These are phyloP conservation scores for Drosophila subsilvestris DNA, from an alignment of 2,888 invertebrate genomes.

Conservation along the genomic window DNA sequence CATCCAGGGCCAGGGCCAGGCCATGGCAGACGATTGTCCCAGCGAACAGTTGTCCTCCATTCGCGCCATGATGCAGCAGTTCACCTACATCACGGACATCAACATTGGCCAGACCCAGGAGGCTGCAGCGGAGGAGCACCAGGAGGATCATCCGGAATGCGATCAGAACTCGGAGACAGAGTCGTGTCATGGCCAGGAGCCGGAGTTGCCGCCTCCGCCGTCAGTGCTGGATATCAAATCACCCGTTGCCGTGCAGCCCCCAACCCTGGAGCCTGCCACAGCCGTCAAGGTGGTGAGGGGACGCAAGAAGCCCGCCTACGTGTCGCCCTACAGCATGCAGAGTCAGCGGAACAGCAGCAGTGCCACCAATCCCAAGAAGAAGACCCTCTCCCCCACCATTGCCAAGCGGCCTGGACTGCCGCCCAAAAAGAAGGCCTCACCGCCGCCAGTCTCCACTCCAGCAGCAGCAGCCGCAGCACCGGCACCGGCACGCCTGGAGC, in stretches of 20 bases:
- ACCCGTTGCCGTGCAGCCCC: slow-evolving; percentile 17
- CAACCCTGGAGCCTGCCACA: slow-evolving; percentile 51
- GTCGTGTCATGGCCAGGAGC: slow-evolving; percentile 82
- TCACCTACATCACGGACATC: slow-evolving; percentile 78
- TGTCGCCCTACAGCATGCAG: slow-evolving; percentile 86
- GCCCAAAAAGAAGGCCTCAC: slow-evolving; percentile 60
- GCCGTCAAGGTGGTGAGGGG: slow-evolving; percentile 81
- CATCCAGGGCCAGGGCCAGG: slow-evolving; percentile 30
- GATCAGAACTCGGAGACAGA: slow-evolving; percentile 87
- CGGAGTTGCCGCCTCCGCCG: slow-evolving; percentile 26
- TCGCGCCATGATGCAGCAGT: slow-evolving; percentile 80
- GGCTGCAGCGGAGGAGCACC: slow-evolving; percentile 57
- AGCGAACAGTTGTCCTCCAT: slow-evolving; percentile 79
- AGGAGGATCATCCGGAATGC: slow-evolving; percentile 83
- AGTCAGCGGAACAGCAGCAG: slow-evolving; percentile 65
- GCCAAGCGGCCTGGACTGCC: slow-evolving; percentile 53
- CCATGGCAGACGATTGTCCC: slow-evolving; percentile 47
- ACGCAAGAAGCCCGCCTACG: slow-evolving; percentile 88
- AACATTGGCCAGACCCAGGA: slow-evolving; percentile 81
- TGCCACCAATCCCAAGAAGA: slow-evolving; percentile 47
- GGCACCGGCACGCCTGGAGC: slow-evolving; percentile 86
- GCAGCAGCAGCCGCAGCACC: slow-evolving; percentile 4
- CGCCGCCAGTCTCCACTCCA: slow-evolving; percentile 23
- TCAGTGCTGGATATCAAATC: slow-evolving; percentile 24
- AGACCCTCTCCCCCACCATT: slow-evolving; percentile 61